Conservation (phyloP, 2,113 vertebrate species). For the Strix aluco region DNA sequence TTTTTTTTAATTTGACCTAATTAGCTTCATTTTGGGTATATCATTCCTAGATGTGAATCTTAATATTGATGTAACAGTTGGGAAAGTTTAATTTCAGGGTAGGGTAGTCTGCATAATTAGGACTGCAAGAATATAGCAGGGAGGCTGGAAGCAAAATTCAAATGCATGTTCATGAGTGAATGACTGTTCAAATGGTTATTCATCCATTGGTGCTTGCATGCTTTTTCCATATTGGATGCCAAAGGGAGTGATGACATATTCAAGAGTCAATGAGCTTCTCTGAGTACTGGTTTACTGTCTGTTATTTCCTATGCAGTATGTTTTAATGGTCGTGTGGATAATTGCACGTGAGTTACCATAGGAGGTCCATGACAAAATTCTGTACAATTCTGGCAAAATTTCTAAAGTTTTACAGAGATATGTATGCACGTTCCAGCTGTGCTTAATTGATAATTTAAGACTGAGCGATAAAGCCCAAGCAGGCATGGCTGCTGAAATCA, state of each 20-base stretch:
- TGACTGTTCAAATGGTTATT: neutral
- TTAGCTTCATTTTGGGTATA: conserved; percentile 33
- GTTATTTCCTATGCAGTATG: neutral
- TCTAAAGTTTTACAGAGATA: neutral
- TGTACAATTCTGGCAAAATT: neutral
- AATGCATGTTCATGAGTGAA: neutral
- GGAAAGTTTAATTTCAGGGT: conserved; percentile 73
- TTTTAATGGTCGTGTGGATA: neutral
- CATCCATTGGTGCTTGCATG: neutral
- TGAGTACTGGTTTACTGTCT: neutral
- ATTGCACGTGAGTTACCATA: neutral
- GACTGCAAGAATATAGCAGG: neutral
- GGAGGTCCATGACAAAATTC: neutral
- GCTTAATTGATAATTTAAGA: neutral
- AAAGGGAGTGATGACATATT: neutral
- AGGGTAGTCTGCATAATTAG: conserved; percentile 67
- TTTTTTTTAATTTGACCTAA: conserved; percentile 64
- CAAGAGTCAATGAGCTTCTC: neutral
- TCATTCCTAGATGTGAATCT: conserved; percentile 27
- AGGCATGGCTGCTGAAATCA: neutral
- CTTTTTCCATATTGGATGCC: neutral
- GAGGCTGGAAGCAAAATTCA: conserved; percentile 24
- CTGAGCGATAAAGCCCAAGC: neutral
- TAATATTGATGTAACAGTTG: conserved; percentile 61
- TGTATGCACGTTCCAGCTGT: accelerated